Conservation (phyloP, 2,113 vertebrate genomes). For the Gopherus flavomarginatus region DNA sequence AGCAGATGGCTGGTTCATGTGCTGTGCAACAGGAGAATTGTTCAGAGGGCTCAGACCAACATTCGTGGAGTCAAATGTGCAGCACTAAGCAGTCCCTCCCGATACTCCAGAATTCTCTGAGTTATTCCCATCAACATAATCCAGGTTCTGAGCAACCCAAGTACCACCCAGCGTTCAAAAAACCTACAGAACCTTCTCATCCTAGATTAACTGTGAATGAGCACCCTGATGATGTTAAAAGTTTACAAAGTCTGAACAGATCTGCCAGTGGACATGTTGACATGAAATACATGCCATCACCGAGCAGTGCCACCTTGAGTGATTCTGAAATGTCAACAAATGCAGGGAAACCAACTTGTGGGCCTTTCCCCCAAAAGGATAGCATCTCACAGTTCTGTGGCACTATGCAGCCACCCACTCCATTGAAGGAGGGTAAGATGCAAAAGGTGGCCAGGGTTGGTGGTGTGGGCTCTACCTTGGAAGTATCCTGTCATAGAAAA, state of each 20-base stretch:
- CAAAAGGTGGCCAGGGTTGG: constrained; percentile 1
- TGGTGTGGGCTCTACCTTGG: background rate
- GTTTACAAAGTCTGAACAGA: constrained; percentile 17
- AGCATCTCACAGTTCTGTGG: constrained; percentile 11
- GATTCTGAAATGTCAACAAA: constrained; percentile 7
- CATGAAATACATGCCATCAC: background rate
- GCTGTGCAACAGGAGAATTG: constrained; percentile 26
- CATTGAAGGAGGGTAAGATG: background rate
- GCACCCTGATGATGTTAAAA: background rate
- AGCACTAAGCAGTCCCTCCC: constrained; percentile 18
- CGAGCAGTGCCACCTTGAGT: fast-evolving
- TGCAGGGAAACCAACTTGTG: background rate
- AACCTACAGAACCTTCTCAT: background rate
- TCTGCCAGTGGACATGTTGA: background rate
- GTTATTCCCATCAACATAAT: background rate
- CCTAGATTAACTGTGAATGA: background rate
- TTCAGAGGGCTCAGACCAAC: background rate
- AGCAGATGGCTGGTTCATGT: constrained; percentile 30
- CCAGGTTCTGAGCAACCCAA: background rate
- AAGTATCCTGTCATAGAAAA: constrained; percentile 68
- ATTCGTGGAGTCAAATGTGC: background rate
- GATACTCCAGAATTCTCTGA: background rate
- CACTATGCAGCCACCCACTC: background rate
- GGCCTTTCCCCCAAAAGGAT: background rate
- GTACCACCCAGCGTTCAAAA: constrained; percentile 9